Conservation (phyloP, 2,888 invertebrate genomes). For the Platycheirus albimanus region DNA sequence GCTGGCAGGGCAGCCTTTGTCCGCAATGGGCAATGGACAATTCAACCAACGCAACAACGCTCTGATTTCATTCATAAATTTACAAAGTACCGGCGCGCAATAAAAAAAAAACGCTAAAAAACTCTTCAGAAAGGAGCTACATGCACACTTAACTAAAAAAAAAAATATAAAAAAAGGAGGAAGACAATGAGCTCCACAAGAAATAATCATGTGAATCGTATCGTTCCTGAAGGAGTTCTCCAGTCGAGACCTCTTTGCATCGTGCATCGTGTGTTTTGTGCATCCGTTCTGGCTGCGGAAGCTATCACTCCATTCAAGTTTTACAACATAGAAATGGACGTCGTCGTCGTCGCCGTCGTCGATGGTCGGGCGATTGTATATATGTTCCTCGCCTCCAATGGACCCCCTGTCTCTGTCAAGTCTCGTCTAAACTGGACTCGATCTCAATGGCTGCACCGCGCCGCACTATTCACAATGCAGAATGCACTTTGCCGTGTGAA, state of each 20-base stretch:
- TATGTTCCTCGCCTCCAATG: constrained; percentile 22
- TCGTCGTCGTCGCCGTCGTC: too few species aligned
- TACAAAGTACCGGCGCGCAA: constrained; percentile 61
- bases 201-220: constrained; percentile 69
- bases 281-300: constrained; percentile 73
- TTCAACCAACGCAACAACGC: constrained; percentile 53
- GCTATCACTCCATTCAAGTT: constrained; percentile 74
- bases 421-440: neutral
- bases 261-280: constrained; percentile 64
- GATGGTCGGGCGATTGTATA: too few species aligned
- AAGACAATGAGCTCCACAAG: constrained; percentile 67
- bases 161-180: constrained; percentile 32
- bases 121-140: constrained; percentile 21
- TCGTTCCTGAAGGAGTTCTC: constrained; percentile 63
- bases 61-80: constrained; percentile 74
- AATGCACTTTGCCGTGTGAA: constrained; percentile 70
- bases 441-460: constrained; percentile 10
- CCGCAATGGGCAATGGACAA: constrained; percentile 60
- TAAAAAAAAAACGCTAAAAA: constrained; percentile 11
- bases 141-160: too few species aligned
- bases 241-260: constrained; percentile 53
- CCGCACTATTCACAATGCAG: constrained; percentile 5
- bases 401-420: neutral
- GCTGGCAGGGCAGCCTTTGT: neutral
- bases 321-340: constrained; percentile 62